Conservation (phyloP, 2,797 vertebrate species). For the Gymnopithys bicolor region DNA sequence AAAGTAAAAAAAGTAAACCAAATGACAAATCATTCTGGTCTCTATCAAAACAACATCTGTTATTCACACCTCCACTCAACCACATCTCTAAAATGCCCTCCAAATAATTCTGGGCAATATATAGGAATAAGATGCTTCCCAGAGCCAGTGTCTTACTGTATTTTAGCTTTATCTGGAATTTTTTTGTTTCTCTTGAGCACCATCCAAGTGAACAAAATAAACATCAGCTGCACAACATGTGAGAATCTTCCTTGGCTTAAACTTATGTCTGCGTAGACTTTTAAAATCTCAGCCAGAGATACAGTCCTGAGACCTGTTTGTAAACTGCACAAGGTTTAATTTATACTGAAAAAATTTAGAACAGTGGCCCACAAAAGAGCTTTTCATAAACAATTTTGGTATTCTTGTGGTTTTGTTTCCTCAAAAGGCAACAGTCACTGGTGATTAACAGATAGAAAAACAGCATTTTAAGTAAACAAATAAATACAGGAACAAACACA, state of each 20-base stretch:
- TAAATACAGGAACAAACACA: background rate
- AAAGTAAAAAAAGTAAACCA: background rate
- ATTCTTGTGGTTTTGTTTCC: constrained; percentile 60
- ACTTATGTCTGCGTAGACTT: background rate
- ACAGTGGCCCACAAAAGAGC: background rate
- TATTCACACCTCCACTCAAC: background rate
- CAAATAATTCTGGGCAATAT: background rate
- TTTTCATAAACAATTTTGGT: constrained; percentile 57
- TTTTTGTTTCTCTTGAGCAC: background rate
- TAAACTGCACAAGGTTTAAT: background rate
- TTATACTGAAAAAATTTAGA: background rate
- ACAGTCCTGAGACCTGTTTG: background rate
- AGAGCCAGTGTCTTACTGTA: background rate
- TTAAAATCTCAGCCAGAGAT: background rate
- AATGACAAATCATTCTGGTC: background rate
- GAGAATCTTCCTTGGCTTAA: constrained; percentile 17
- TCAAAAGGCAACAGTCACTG: constrained; percentile 51
- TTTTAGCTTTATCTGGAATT: background rate
- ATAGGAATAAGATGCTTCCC: background rate
- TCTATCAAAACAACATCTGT: background rate
- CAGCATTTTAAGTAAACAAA: constrained; percentile 33
- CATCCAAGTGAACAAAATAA: background rate
- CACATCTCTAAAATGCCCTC: background rate
- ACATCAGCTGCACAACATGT: background rate
- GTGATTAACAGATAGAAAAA: constrained; percentile 59